Base-by-base conservation (phyloP, 2,113 vertebrate species). In the Mus spicilegus region DNA sequence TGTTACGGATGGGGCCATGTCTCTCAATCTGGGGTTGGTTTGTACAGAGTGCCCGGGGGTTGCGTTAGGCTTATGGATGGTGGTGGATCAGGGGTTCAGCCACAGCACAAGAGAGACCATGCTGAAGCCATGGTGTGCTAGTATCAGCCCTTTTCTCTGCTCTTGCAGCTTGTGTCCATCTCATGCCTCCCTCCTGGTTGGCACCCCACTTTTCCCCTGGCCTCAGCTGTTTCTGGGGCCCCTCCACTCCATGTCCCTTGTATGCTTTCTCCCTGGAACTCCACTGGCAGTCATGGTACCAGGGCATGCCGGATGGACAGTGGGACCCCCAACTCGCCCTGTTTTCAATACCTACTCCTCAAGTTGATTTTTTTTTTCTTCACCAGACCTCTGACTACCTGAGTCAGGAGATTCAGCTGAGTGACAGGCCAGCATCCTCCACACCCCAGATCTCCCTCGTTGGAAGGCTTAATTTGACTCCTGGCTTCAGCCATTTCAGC, bases 231-330 rank as follows among this genome's bases (percentile, higher is more conserved):
- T 84, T 63, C 56, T 63, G 39, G 24, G 22, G 22, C 3, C 56
- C 56, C 36, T 28, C 11, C 26, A 58, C 42, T 63, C n/a, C 58
- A 84, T 16, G 2, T 1, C 63, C 13, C 56, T 63, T 39, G 4
- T 10, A 10, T 5, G n/a, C 1, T 42, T 28, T 63, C n/a, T 17
- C 1, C n/a, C 56, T 8, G 0, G 10, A 58, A 28, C 7, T 42
- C 56, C 22, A 61, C 22, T 26, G 56, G 33, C 0, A 61, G n/a
- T 61, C 13, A 39, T 14, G n/a, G 22, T 24, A 39, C n/a, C 39
- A 36, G 51, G 12, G 13, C 36, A 61, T 10, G 56, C 7, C 1
- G 80, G 30, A 56, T 16, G n/a, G 80, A 28, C 13, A 84, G 22
- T 39, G 13, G 7, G 56, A 28, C 13, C 80, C 56, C 80, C 22